These are phyloP conservation scores for Drosophila kikkawai DNA, from an alignment of 1,140 invertebrate species.

Conservation along the genomic window DNA sequence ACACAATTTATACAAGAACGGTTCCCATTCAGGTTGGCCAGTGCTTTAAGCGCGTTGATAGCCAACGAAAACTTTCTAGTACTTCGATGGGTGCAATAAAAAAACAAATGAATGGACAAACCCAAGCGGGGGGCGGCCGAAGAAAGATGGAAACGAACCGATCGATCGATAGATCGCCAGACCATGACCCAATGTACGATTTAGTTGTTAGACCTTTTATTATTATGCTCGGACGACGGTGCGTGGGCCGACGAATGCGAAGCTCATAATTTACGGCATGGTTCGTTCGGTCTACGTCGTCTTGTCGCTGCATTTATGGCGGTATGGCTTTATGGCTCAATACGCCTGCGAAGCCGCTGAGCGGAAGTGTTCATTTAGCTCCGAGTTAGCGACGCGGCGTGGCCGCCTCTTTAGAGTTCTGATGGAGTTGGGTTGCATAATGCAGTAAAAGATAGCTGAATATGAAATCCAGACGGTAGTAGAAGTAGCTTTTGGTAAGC, in stretches of 20 bases:
- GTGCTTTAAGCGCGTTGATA: constrained; percentile 30
- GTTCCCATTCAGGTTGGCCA: constrained; percentile 15
- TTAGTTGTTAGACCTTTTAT: constrained; percentile 70
- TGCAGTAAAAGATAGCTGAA: constrained; percentile 23
- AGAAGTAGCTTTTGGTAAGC: constrained; percentile 13
- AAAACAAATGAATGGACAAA: constrained; percentile 42
- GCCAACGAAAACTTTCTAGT: constrained; percentile 63
- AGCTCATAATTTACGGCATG: constrained; percentile 74
- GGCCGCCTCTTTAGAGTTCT: constrained; percentile 49
- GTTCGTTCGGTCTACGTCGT: constrained; percentile 33
- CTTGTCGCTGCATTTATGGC: constrained; percentile 79
- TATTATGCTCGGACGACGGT: constrained; percentile 68
- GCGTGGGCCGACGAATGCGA: constrained; percentile 59
- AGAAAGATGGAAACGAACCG: constrained; percentile 46
- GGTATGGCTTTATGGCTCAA: constrained; percentile 69
- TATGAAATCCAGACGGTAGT: constrained; percentile 30
- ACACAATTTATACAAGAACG: background rate
- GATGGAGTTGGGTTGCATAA: constrained; percentile 33
- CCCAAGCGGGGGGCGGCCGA: constrained; percentile 12
- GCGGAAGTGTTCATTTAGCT: constrained; percentile 78
- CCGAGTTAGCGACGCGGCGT: constrained; percentile 27
- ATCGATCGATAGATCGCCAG: constrained; percentile 74
- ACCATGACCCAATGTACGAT: constrained; percentile 79
- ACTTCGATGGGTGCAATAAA: constrained; percentile 45
- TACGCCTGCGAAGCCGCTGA: constrained; percentile 57